Conservation (phyloP, 2,888 invertebrate species). For the Cantharis nigra region DNA sequence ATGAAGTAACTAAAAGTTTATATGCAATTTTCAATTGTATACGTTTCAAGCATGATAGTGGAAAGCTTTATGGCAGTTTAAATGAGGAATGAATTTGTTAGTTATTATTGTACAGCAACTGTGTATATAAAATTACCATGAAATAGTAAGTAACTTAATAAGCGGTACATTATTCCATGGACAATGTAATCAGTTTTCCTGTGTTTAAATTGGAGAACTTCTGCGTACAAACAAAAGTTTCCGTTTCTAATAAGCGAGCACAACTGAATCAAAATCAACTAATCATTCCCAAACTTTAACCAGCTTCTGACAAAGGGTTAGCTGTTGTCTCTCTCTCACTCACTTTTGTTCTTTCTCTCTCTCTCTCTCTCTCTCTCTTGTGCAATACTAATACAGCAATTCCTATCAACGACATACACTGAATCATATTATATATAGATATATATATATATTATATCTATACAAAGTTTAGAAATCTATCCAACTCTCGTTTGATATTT, state of each 20-base stretch:
- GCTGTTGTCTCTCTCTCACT: slow-evolving; percentile 4
- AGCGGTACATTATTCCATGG: neutral
- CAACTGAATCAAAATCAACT: slow-evolving; percentile 18
- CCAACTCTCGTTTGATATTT: neutral
- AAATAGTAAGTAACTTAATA: neutral
- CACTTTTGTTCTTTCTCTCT: neutral
- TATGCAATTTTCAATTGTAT: neutral
- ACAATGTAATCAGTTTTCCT: slow-evolving; percentile 2
- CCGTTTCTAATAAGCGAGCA: slow-evolving; percentile 10
- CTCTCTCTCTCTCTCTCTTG: slow-evolving; percentile 14
- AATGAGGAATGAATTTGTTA: neutral
- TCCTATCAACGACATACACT: slow-evolving; percentile 21
- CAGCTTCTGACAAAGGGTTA: slow-evolving; percentile 19
- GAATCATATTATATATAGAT: slow-evolving; percentile 6
- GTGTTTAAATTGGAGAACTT: slow-evolving; percentile 10
- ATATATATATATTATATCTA: too few relatives aligned
- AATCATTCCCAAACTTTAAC: slow-evolving; percentile 22
- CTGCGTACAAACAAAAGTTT: slow-evolving; percentile 11
- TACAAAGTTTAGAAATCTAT: neutral
- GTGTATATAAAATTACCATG: neutral
- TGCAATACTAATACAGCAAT: slow-evolving; percentile 19
- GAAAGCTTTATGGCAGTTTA: neutral
- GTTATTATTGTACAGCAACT: neutral
- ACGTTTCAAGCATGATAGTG: neutral
- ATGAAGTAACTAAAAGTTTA: neutral